phyloP scores from a whole-genome alignment of 1,140 invertebrate species.

The Rhagoletis pomonella region DNA sequence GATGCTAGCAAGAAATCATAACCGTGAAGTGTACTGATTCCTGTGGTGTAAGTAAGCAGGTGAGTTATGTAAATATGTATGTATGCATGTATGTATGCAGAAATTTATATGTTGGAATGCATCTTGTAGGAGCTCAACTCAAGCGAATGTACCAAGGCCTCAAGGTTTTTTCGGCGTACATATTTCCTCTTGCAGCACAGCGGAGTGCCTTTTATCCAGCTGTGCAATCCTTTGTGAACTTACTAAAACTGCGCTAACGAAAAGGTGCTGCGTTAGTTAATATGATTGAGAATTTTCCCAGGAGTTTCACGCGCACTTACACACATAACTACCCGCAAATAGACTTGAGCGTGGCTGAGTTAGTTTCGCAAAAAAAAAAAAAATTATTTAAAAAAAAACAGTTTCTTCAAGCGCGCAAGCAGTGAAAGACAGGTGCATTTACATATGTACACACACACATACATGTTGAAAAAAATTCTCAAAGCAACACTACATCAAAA shows the following conservation, averaged over 20 bases:
- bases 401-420: neutral
- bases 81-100: neutral
- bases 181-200: conserved; percentile 13
- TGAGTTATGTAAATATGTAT: neutral
- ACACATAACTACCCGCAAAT: neutral
- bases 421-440: neutral
- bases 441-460: neutral
- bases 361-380: neutral
- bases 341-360: neutral
- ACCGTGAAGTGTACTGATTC: neutral
- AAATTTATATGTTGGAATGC: neutral
- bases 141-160: neutral
- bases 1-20: neutral
- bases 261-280: conserved; percentile 38
- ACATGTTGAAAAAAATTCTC: neutral
- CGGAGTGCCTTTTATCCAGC: neutral
- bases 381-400: conserved; percentile 4
- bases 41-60: neutral
- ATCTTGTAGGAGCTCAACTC: neutral
- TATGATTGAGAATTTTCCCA: conserved; percentile 58
- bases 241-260: neutral
- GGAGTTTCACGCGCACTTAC: conserved; percentile 45
- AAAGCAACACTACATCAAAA: conserved; percentile 17
- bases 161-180: neutral
- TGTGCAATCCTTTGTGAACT: neutral